Evolutionary conservation across 2,888 invertebrate species (phyloP).

Genomic region (Cephus pulcher): DNA sequence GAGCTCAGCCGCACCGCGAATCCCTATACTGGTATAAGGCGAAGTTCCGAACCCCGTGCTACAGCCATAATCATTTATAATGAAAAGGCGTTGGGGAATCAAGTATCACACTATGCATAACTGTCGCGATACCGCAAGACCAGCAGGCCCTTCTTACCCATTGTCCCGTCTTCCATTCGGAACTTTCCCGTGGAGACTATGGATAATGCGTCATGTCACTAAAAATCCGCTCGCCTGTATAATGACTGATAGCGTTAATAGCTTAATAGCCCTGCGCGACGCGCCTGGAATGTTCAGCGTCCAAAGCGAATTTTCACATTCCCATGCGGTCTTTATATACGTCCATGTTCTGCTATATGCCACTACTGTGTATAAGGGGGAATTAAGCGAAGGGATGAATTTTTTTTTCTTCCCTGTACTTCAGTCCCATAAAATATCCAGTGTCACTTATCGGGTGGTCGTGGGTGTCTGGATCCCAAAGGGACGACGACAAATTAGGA

Average conservation of each 20-base stretch:
- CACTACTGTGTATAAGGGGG: neutral
- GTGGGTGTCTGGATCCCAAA: neutral
- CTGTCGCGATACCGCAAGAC: too few relatives aligned
- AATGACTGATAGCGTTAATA: neutral
- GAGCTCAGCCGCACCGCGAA: neutral
- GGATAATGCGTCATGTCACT: neutral
- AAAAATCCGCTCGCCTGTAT: neutral
- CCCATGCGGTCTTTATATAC: too few relatives aligned
- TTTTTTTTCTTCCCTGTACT: neutral
- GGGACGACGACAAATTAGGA: neutral
- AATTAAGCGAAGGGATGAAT: neutral
- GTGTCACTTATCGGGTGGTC: neutral
- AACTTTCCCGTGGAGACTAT: neutral
- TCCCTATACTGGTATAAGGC: neutral
- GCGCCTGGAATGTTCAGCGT: neutral
- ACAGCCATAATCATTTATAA: constrained; percentile 5
- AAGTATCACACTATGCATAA: neutral
- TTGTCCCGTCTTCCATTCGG: neutral
- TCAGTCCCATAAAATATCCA: neutral
- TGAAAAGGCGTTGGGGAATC: neutral
- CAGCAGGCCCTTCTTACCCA: neutral
- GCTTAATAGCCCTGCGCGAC: neutral
- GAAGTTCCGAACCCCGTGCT: neutral
- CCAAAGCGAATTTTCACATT: neutral
- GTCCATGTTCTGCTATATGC: neutral